A percentile compares a stretch with the other conserved stretches of the same genome.
phyloP scores from a whole-genome alignment of 2,113 vertebrate genomes.

The Donacobius atricapilla region DNA sequence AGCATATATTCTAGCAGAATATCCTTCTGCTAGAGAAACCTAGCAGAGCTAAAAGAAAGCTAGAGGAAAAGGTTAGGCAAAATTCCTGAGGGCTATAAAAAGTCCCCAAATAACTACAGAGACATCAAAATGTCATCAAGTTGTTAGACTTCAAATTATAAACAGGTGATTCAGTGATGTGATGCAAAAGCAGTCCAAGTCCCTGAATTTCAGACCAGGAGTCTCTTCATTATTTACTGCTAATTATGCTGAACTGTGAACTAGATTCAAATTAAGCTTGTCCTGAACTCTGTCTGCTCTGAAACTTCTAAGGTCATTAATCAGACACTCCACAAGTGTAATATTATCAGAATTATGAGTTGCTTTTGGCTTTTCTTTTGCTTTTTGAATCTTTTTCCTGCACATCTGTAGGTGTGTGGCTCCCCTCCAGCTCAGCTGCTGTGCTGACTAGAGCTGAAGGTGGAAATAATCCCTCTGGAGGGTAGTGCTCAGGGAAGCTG shows the following conservation, averaged over 20 bases:
- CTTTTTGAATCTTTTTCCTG: neutral
- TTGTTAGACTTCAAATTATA: conserved; percentile 12
- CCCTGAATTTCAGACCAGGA: neutral
- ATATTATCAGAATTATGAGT: neutral
- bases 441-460: neutral
- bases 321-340: neutral
- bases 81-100: neutral
- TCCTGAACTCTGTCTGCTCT: neutral
- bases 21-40: neutral
- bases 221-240: neutral
- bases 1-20: neutral
- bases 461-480: neutral
- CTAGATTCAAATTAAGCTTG: neutral
- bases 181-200: neutral
- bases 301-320: neutral
- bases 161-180: neutral
- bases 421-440: conserved; percentile 14
- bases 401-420: neutral
- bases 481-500: neutral
- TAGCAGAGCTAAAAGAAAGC: neutral
- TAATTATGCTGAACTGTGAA: neutral
- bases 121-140: conserved; percentile 44
- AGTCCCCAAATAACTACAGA: conserved; percentile 17
- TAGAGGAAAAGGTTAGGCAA: neutral
- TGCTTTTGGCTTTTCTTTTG: neutral